Evolutionary conservation across 2,888 invertebrate species (phyloP).

Genomic region (Spilarctia lutea): DNA sequence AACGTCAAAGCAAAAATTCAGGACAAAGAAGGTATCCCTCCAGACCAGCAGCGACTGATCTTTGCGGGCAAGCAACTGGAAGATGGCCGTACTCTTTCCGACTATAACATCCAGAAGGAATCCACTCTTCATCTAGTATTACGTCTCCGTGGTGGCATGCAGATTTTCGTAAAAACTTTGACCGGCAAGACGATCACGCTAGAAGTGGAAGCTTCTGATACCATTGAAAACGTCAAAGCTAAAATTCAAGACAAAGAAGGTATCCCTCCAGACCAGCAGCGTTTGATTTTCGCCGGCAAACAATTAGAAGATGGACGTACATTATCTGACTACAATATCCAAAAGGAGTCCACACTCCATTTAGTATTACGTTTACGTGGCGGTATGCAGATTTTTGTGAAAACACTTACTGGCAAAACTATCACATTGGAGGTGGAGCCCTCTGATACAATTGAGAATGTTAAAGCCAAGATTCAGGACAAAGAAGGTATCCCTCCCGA

Average conservation of each 20-base stretch:
- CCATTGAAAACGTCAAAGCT: constrained; percentile 50
- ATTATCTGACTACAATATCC: constrained; percentile 57
- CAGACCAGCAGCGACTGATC: constrained; percentile 61
- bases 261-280: constrained; percentile 61
- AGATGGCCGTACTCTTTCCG: constrained; percentile 52
- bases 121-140: constrained; percentile 53
- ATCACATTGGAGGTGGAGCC: constrained; percentile 55
- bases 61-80: constrained; percentile 61
- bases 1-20: constrained; percentile 52
- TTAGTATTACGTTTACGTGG: constrained; percentile 54
- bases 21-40: constrained; percentile 58
- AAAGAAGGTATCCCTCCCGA: constrained; percentile 61
- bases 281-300: constrained; percentile 62
- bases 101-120: constrained; percentile 60
- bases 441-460: constrained; percentile 50
- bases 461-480: constrained; percentile 50
- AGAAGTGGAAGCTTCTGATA: constrained; percentile 50
- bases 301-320: constrained; percentile 56
- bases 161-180: constrained; percentile 55
- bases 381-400: constrained; percentile 59
- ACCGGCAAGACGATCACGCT: constrained; percentile 57
- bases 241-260: constrained; percentile 55
- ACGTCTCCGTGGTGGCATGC: constrained; percentile 58
- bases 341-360: constrained; percentile 55
- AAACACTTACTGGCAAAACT: constrained; percentile 55